Conservation (phyloP, 2,113 vertebrate genomes). For the Poeciliopsis retropinna region DNA sequence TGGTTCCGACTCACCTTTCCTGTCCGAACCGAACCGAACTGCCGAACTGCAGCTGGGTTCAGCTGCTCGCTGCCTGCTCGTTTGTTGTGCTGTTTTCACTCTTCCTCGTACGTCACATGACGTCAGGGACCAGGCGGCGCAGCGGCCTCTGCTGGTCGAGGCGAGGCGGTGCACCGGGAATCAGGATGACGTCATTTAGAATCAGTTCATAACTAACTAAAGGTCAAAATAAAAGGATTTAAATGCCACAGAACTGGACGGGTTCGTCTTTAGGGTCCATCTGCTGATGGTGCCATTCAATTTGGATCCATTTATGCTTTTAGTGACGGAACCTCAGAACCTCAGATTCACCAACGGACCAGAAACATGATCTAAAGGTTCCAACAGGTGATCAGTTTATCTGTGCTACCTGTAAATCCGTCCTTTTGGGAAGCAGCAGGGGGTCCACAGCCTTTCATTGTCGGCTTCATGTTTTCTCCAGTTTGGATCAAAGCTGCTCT, state of each 20-base stretch:
- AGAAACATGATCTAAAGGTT: too few species aligned
- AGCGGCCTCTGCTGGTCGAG: conserved; percentile 54
- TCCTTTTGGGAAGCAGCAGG: too few species aligned
- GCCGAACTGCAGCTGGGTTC: not conserved
- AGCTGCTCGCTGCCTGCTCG: not conserved
- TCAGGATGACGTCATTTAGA: conserved; percentile 49
- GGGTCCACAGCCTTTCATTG: too few species aligned
- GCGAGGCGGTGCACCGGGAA: fast-evolving
- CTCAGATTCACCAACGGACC: too few species aligned
- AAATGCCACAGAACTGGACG: not conserved
- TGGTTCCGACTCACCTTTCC: conserved; percentile 40
- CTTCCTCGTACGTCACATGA: conserved; percentile 55
- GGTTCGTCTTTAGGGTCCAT: conserved; percentile 11
- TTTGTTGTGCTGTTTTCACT: conserved; percentile 8
- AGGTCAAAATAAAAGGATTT: not conserved
- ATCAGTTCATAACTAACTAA: not conserved
- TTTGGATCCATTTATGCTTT: not conserved
- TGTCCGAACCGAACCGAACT: not conserved
- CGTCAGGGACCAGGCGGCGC: conserved; percentile 12
- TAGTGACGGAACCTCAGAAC: too few species aligned
- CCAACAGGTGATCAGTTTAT: too few species aligned
- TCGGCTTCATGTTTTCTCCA: not conserved
- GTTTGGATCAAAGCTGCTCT: not conserved
- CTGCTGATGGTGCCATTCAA: not conserved
- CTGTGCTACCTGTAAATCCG: too few species aligned